phyloP scores from a whole-genome alignment of 2,888 invertebrate genomes.

The Meteorus colon region DNA sequence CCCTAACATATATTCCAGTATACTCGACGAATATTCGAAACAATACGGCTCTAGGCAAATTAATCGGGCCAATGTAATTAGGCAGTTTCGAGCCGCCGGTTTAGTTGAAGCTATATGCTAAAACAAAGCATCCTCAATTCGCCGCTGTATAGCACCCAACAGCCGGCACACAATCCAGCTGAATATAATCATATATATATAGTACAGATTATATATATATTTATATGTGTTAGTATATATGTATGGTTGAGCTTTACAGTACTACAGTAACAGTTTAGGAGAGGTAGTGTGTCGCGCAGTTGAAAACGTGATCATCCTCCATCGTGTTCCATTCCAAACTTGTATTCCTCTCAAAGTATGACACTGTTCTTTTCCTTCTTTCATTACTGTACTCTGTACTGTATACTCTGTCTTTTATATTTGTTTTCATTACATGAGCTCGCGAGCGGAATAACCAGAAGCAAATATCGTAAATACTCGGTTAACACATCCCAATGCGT shows the following conservation, averaged over 20 bases:
- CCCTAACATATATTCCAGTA: not conserved
- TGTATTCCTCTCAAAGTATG: not conserved
- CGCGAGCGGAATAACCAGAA: not conserved
- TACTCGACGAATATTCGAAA: slow-evolving; percentile 27
- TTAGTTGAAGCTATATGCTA: slow-evolving; percentile 14
- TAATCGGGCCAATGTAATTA: slow-evolving; percentile 38
- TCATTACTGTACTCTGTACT: not conserved
- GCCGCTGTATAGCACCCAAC: not conserved
- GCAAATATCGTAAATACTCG: not conserved
- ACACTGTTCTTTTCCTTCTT: not conserved
- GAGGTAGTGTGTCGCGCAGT: not conserved
- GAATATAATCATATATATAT: slow-evolving; percentile 3
- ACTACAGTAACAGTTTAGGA: not conserved
- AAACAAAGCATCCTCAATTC: slow-evolving; percentile 38
- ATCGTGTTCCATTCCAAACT: not conserved
- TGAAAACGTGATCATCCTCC: slow-evolving; percentile 10
- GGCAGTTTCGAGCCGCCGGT: slow-evolving; percentile 33
- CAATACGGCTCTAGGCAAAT: slow-evolving; percentile 30
- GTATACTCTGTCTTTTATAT: not conserved
- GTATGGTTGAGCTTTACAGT: not conserved
- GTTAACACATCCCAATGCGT: not conserved
- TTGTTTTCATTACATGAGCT: not conserved
- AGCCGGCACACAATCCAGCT: not conserved
- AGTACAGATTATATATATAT: not conserved
- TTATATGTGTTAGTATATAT: not conserved